These are phyloP conservation scores for Lutjanus campechanus DNA, from an alignment of 2,797 vertebrate species.

Conservation along the genomic window DNA sequence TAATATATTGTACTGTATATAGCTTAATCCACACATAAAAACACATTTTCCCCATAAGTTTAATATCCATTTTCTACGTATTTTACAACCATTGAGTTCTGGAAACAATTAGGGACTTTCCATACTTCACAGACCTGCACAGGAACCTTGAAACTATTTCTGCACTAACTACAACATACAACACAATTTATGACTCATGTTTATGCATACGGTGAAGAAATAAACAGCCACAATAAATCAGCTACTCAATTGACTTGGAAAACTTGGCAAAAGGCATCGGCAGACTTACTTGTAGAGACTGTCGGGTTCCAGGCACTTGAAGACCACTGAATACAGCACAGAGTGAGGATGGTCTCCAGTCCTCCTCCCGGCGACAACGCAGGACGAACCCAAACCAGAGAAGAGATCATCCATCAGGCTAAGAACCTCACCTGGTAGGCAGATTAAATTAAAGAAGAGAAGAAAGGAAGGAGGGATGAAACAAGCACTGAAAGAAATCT, in stretches of 20 bases:
- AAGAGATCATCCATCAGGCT: constrained; percentile 97
- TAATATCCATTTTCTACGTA: constrained; percentile 12
- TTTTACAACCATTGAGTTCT: constrained; percentile 20
- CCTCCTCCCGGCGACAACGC: constrained; percentile 93
- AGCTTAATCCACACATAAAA: constrained; percentile 10
- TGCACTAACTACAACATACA: constrained; percentile 19
- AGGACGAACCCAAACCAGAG: constrained; percentile 94
- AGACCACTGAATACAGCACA: constrained; percentile 94
- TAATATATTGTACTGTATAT: neutral
- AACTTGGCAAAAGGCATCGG: constrained; percentile 10
- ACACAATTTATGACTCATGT: constrained; percentile 33
- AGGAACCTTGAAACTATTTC: constrained; percentile 15
- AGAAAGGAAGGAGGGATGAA: constrained; percentile 13
- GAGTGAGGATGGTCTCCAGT: constrained; percentile 90
- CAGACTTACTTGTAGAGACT: constrained; percentile 97
- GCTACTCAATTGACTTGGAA: constrained; percentile 23
- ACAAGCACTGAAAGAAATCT: constrained; percentile 21
- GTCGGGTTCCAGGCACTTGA: constrained; percentile 99
- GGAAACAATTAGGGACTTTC: constrained; percentile 32
- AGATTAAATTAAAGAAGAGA: constrained; percentile 22
- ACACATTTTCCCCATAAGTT: constrained; percentile 11
- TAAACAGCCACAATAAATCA: constrained; percentile 35
- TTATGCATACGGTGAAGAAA: constrained; percentile 40
- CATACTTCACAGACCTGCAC: constrained; percentile 19
- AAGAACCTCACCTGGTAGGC: constrained; percentile 92